phyloP scores from a whole-genome alignment of 2,888 invertebrate species.

The Ryuthela nishihirai region DNA sequence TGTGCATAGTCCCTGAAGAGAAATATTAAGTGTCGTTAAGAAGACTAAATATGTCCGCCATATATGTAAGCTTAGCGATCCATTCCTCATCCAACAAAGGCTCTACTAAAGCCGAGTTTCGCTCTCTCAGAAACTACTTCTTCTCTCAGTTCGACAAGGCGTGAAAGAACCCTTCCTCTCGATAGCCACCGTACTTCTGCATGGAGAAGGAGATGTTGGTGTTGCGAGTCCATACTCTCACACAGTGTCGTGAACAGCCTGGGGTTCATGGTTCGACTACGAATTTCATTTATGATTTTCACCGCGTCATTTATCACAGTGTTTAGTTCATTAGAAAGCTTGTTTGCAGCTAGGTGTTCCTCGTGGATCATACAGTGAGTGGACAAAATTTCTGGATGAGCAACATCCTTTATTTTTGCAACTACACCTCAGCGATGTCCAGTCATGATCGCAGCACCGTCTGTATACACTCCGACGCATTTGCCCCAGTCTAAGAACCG shows the following conservation, averaged over 20 bases:
- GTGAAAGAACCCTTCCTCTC: not conserved
- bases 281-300: too few species aligned
- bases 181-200: not conserved
- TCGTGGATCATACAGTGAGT: too few species aligned
- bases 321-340: not conserved
- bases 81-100: conserved; percentile 1
- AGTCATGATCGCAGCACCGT: too few species aligned
- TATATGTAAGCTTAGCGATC: not conserved
- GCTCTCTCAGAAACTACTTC: not conserved
- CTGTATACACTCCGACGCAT: not conserved
- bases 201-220: conserved; percentile 1
- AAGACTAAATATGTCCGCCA: too few species aligned
- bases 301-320: too few species aligned
- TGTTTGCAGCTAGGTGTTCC: not conserved
- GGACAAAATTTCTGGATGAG: too few species aligned
- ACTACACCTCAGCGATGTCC: too few species aligned
- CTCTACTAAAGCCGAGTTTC: not conserved
- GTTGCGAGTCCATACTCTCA: conserved; percentile 1
- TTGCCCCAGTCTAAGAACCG: not conserved
- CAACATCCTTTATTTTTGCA: too few species aligned
- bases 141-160: not conserved
- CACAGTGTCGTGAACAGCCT: not conserved
- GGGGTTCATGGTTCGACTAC: not conserved
- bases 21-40: too few species aligned
- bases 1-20: not conserved